These are phyloP conservation scores for Olivierus martensii DNA, from an alignment of 1,140 invertebrate genomes.

Conservation along the genomic window DNA sequence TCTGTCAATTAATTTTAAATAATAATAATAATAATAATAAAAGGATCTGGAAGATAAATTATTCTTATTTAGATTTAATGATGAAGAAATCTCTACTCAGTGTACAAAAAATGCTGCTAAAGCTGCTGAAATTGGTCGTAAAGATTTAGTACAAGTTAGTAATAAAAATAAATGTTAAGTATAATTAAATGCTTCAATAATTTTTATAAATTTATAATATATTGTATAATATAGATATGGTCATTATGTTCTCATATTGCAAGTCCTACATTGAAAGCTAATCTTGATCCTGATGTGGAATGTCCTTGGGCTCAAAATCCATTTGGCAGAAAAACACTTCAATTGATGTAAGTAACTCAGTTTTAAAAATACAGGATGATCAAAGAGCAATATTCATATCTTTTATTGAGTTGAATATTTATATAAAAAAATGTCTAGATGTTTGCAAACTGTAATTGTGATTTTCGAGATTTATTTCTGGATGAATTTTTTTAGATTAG, in stretches of 20 bases:
- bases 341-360: constrained; percentile 63
- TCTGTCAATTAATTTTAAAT: too few species aligned
- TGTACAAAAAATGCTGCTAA: constrained; percentile 65
- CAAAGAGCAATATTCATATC: too few species aligned
- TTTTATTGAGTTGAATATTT: too few species aligned
- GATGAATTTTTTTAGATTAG: too few species aligned
- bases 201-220: neutral
- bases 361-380: too few species aligned
- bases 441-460: too few species aligned
- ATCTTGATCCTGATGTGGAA: constrained; percentile 39
- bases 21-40: too few species aligned
- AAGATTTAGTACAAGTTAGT: constrained; percentile 56
- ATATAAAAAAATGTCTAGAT: too few species aligned
- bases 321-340: constrained; percentile 67
- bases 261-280: constrained; percentile 35
- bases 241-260: constrained; percentile 55
- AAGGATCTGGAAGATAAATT: too few species aligned
- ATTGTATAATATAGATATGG: constrained; percentile 46
- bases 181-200: neutral
- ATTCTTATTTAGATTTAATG: constrained; percentile 36
- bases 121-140: constrained; percentile 53
- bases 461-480: too few species aligned
- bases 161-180: neutral
- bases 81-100: constrained; percentile 44
- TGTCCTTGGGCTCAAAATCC: constrained; percentile 63